Percentiles rank a stretch among this genome's conserved stretches.
Evolutionary conservation across 2,113 vertebrate genomes (phyloP).

Genomic region (Piaya cayana): DNA sequence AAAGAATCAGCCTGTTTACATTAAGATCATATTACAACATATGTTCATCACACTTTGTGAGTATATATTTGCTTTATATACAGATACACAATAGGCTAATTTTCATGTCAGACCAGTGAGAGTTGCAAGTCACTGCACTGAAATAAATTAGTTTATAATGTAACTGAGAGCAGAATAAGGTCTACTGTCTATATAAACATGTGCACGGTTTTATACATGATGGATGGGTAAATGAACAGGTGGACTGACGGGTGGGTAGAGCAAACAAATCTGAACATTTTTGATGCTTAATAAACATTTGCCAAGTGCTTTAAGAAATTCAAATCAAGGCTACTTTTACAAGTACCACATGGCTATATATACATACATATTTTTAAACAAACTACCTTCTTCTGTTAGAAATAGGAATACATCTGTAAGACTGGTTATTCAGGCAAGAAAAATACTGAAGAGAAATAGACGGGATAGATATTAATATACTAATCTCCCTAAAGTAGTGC

Average conservation of each 20-base stretch:
- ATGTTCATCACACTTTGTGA: background rate
- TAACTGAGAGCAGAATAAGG: background rate
- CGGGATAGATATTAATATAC: background rate
- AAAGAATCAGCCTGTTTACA: conserved; percentile 34
- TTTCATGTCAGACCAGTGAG: background rate
- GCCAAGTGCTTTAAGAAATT: background rate
- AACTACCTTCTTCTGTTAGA: background rate
- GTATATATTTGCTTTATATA: background rate
- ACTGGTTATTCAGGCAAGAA: background rate
- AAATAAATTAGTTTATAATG: background rate
- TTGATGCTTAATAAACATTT: background rate
- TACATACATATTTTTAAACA: background rate
- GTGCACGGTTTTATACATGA: fast-evolving
- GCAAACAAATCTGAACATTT: background rate
- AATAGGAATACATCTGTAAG: background rate
- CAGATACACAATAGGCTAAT: background rate
- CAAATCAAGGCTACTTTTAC: background rate
- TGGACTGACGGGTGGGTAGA: background rate
- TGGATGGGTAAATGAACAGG: background rate
- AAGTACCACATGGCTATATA: background rate
- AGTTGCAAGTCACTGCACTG: background rate
- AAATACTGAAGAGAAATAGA: background rate
- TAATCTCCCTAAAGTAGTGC: background rate
- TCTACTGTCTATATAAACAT: background rate
- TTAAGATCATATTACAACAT: conserved; percentile 30